These are phyloP conservation scores for Beroe forskalii DNA, from an alignment of 37 sponge, comb jelly and placozoan species.

Conservation along the genomic window DNA sequence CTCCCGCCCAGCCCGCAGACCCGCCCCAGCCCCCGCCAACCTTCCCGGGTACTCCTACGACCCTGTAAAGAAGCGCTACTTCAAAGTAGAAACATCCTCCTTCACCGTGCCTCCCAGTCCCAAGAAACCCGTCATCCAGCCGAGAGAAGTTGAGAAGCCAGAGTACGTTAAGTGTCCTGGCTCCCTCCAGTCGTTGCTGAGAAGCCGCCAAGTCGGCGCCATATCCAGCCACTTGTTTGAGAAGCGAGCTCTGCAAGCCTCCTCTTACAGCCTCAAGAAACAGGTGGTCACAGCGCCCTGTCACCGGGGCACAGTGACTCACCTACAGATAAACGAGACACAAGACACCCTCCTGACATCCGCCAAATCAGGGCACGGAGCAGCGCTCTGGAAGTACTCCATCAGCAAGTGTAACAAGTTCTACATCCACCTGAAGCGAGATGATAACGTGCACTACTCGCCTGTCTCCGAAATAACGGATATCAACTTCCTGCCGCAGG, in stretches of 20 bases:
- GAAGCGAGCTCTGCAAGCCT: background rate
- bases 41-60: slow-evolving; percentile 26
- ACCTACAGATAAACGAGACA: background rate
- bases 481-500: background rate
- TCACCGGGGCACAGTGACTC: slow-evolving; percentile 28
- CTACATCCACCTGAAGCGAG: slow-evolving; percentile 33
- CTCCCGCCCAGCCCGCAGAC: background rate
- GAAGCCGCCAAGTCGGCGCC: background rate
- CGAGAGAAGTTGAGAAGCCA: background rate
- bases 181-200: background rate
- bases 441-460: slow-evolving; percentile 6
- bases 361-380: slow-evolving; percentile 21
- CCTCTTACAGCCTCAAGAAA: background rate
- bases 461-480: slow-evolving; percentile 31
- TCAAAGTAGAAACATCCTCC: too few relatives aligned
- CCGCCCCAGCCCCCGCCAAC: background rate
- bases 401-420: slow-evolving; percentile 13
- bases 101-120: too few relatives aligned
- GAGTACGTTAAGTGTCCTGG: background rate
- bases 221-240: background rate
- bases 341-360: background rate
- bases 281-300: slow-evolving; percentile 7
- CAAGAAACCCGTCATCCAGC: too few relatives aligned
- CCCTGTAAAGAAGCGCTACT: background rate
- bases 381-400: slow-evolving; percentile 3